These are phyloP conservation scores for Carposina sasakii DNA, from an alignment of 1,140 invertebrate genomes.

Conservation along the genomic window DNA sequence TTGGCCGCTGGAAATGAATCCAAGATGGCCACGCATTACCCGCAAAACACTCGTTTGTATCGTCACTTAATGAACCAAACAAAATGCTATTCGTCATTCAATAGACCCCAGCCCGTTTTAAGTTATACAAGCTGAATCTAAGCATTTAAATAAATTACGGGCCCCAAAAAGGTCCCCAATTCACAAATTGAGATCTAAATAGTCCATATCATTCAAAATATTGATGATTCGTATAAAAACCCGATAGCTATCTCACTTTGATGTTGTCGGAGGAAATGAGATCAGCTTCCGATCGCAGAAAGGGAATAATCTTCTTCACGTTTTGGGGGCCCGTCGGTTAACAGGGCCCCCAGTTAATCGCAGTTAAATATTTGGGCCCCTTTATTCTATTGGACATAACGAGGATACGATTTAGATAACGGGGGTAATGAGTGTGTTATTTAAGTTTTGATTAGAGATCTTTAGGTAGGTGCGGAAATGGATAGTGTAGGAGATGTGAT, in stretches of 20 bases:
- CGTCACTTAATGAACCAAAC: too few relatives aligned
- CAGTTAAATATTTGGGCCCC: neutral
- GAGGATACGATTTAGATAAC: neutral
- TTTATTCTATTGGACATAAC: neutral
- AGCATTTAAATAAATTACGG: too few relatives aligned
- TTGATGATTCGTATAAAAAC: constrained; percentile 68
- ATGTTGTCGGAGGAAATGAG: constrained; percentile 70
- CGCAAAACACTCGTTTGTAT: too few relatives aligned
- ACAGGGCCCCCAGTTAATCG: constrained; percentile 20
- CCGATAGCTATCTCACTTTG: constrained; percentile 68
- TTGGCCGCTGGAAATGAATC: too few relatives aligned
- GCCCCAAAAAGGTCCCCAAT: too few relatives aligned
- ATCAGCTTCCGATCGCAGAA: constrained; percentile 67
- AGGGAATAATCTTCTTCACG: constrained; percentile 64
- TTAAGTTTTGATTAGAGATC: neutral
- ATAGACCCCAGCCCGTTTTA: too few relatives aligned
- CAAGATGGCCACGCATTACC: too few relatives aligned
- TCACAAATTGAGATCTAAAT: too few relatives aligned
- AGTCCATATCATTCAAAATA: constrained; percentile 59
- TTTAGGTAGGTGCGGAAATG: neutral
- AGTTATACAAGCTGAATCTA: too few relatives aligned
- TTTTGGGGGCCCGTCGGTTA: constrained; percentile 42
- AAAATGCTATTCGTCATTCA: too few relatives aligned
- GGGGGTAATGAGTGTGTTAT: neutral
- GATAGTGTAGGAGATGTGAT: neutral